Evolutionary conservation across 2,113 vertebrate genomes (phyloP).

Genomic region (Periophthalmus modestus): DNA sequence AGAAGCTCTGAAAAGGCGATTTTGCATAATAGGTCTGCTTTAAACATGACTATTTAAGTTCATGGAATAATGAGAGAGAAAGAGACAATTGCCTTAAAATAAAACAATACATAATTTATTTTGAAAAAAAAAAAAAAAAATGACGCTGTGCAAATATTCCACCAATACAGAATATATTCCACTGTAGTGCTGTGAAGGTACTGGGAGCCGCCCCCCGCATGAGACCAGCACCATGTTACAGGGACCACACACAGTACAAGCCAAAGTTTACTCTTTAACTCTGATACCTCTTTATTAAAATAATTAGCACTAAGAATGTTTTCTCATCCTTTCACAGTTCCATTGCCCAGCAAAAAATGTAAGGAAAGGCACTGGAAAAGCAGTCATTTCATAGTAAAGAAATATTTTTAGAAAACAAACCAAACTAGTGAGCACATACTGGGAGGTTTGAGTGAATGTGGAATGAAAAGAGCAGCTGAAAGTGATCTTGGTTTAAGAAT

Average conservation of each 20-base stretch:
- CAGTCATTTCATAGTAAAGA: slow-evolving; percentile 15
- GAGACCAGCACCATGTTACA: slow-evolving; percentile 45
- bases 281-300: slow-evolving; percentile 39
- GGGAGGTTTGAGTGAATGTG: slow-evolving; percentile 63
- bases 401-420: slow-evolving; percentile 52
- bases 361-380: slow-evolving; percentile 18
- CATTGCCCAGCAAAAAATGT: slow-evolving; percentile 12
- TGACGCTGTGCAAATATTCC: slow-evolving; percentile 47
- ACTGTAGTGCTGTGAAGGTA: slow-evolving; percentile 17
- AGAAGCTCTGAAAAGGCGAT: too few species aligned
- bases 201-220: slow-evolving; percentile 37
- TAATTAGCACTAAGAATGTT: slow-evolving; percentile 35
- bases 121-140: slow-evolving; percentile 10
- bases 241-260: slow-evolving; percentile 47
- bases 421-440: slow-evolving; percentile 18
- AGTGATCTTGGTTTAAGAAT: neutral
- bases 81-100: neutral
- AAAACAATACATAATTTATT: neutral
- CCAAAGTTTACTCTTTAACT: slow-evolving; percentile 3
- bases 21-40: too few species aligned
- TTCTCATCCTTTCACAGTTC: slow-evolving; percentile 20
- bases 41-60: too few species aligned
- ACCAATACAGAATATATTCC: slow-evolving; percentile 43
- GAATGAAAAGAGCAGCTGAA: slow-evolving; percentile 43
- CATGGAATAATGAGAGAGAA: too few species aligned